Conservation (phyloP, 2,888 invertebrate species). For the Platycnemis pennipes region DNA sequence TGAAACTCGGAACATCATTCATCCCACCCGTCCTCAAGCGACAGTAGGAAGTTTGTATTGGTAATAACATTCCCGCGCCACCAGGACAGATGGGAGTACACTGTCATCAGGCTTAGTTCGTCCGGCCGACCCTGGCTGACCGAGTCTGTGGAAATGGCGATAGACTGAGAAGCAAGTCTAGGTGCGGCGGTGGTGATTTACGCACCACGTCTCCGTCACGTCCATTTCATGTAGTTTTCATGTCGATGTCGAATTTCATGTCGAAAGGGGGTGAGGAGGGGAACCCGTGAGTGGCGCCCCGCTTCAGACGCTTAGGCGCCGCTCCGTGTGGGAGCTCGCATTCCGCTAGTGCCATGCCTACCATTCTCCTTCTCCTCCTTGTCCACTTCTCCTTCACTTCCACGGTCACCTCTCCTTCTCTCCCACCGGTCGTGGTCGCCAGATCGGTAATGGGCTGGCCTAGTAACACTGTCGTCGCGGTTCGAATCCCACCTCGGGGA, state of each 20-base stretch:
- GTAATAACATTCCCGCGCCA: neutral
- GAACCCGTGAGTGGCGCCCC: too few species aligned
- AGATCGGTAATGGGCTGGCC: too few species aligned
- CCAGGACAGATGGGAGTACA: too few species aligned
- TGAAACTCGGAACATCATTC: too few species aligned
- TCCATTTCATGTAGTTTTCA: neutral
- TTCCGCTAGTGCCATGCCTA: neutral
- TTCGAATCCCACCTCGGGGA: too few species aligned
- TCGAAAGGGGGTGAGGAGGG: neutral
- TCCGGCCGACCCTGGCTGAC: neutral
- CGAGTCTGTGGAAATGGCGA: neutral
- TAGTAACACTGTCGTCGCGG: too few species aligned
- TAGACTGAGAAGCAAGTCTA: neutral
- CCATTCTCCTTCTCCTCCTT: too few species aligned
- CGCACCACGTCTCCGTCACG: neutral
- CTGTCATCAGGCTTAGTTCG: neutral
- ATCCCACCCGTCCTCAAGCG: neutral
- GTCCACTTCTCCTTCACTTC: too few species aligned
- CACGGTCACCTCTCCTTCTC: too few species aligned
- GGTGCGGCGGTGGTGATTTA: neutral
- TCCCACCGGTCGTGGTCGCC: too few species aligned
- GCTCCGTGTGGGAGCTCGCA: neutral
- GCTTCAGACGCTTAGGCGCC: neutral
- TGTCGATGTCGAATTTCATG: too few species aligned
- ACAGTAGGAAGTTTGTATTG: neutral